Evolutionary conservation across 2,797 vertebrate species (phyloP).

Genomic region (Paratrypauchen microcephalus): DNA sequence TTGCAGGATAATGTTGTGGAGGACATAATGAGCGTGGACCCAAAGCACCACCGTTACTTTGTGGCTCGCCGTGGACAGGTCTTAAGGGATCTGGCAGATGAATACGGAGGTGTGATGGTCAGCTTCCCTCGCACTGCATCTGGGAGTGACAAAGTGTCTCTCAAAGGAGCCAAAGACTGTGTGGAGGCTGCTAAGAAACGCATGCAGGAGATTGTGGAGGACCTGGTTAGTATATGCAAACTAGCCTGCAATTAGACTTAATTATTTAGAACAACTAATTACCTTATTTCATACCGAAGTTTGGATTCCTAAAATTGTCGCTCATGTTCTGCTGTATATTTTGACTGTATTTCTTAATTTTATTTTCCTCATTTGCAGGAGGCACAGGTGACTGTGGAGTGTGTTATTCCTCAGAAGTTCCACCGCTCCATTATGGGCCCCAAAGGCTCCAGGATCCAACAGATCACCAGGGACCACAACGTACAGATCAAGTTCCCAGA

Average conservation of each 20-base stretch:
- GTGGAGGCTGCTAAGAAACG: conserved; percentile 97
- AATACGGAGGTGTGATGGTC: conserved; percentile 96
- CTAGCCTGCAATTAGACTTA: no score
- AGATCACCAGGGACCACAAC: conserved; percentile 92
- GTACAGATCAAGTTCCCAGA: conserved; percentile 99
- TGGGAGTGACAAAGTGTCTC: conserved; percentile 91
- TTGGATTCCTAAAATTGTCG: not conserved
- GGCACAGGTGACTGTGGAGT: conserved; percentile 94
- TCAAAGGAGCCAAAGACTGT: conserved; percentile 98
- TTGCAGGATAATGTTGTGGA: conserved; percentile 93
- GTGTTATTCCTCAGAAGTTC: conserved; percentile 91
- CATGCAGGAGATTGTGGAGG: conserved; percentile 94
- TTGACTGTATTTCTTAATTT: not conserved
- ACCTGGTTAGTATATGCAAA: conserved; percentile 82
- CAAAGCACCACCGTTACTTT: conserved; percentile 95
- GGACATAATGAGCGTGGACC: conserved; percentile 90
- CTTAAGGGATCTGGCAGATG: conserved; percentile 92
- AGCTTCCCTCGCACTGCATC: conserved; percentile 93
- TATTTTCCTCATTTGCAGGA: conserved; percentile 74
- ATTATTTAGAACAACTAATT: no score
- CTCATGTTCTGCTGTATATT: not conserved
- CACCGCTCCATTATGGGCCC: conserved; percentile 98
- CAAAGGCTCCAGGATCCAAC: conserved; percentile 95
- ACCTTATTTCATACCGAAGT: no score
- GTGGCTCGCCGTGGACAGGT: conserved; percentile 94